Percentiles rank a stretch among this genome's conserved stretches.
Evolutionary conservation across 2,797 vertebrate genomes (phyloP).

Genomic region (Stomatorhinus walkeri): DNA sequence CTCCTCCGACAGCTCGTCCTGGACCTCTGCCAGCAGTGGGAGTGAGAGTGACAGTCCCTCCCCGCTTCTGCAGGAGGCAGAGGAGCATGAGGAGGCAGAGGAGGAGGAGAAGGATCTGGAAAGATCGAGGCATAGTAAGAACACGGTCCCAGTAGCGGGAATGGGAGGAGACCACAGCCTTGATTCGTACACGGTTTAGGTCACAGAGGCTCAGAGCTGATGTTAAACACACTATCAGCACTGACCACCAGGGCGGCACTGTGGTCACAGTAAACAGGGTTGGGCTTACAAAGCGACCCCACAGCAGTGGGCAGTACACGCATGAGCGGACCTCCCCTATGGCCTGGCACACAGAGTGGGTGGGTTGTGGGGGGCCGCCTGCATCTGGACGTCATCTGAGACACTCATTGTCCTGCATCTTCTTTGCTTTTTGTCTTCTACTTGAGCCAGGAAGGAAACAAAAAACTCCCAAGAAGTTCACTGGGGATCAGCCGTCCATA

Average conservation of each 20-base stretch:
- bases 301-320: not conserved
- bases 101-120: slow-evolving; percentile 47
- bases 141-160: not conserved
- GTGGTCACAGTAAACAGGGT: not conserved
- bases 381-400: not conserved
- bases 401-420: not conserved
- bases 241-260: not conserved
- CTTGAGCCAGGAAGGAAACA: slow-evolving; percentile 78
- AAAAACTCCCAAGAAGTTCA: slow-evolving; percentile 75
- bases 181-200: not conserved
- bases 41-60: slow-evolving; percentile 32
- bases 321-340: not conserved
- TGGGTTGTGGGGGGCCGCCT: not conserved
- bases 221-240: not conserved
- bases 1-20: slow-evolving; percentile 37
- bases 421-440: slow-evolving; percentile 43
- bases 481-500: slow-evolving; percentile 70
- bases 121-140: slow-evolving; percentile 73
- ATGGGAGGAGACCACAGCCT: not conserved
- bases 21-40: slow-evolving; percentile 42
- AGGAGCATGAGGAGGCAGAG: slow-evolving; percentile 57
- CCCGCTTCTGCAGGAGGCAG: slow-evolving; percentile 28
- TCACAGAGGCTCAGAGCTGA: not conserved
- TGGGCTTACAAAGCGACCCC: not conserved
- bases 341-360: not conserved